Percentiles rank a stretch among this genome's conserved stretches.
Conservation (phyloP, 2,113 vertebrate genomes). For the Conger conger region DNA sequence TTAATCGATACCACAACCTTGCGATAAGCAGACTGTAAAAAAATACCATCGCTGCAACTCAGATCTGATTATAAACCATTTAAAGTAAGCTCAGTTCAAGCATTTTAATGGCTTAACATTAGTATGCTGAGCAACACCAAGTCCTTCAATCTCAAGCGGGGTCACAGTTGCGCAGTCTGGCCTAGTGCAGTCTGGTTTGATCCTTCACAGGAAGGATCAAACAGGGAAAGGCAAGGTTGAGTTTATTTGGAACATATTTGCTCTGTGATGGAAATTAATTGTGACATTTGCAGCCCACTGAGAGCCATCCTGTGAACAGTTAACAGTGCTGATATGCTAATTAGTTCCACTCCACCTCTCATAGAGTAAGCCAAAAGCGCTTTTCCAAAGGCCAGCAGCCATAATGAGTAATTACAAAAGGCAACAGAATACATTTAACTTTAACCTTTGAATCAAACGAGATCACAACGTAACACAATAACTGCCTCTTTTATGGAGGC, state of each 20-base stretch:
- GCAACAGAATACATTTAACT: constrained; percentile 12
- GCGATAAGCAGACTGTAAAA: neutral
- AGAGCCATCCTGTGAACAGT: neutral
- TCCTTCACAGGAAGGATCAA: neutral
- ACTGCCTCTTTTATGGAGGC: neutral
- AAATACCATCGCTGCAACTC: no score
- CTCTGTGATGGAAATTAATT: neutral
- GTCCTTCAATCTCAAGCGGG: no score
- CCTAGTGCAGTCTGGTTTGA: no score
- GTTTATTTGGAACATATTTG: neutral
- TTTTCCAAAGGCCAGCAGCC: constrained; percentile 5
- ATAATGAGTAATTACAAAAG: constrained; percentile 12
- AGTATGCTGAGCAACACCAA: no score
- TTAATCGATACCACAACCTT: neutral
- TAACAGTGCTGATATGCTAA: neutral
- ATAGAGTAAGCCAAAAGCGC: neutral
- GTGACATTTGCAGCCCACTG: neutral
- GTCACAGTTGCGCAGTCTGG: neutral
- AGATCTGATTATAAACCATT: no score
- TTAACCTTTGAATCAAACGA: constrained; percentile 12
- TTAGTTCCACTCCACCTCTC: neutral
- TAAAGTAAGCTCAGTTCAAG: no score
- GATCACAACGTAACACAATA: neutral
- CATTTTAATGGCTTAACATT: no score
- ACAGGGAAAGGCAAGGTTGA: neutral